Evolutionary conservation across 2,113 vertebrate species (phyloP), one percentile per base, ranked within the genome.

Genomic region (Thamnophis sirtalis): DNA sequence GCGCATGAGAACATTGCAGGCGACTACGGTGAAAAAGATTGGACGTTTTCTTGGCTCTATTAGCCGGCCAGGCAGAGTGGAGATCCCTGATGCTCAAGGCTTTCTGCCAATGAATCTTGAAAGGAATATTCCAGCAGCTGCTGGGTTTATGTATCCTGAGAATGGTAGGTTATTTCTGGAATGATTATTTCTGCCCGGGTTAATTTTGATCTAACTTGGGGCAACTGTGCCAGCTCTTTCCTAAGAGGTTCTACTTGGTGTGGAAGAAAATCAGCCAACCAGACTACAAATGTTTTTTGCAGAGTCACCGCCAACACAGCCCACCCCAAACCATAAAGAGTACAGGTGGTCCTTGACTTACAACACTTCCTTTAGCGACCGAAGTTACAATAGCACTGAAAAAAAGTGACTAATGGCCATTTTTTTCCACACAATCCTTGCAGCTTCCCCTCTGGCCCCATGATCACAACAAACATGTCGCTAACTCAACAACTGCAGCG

Each of bases 71-170:
- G 33, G 28, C 86, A 90, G 50, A 92, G 84, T 53, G 55, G 22
- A n/a, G 49, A 84, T 90, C 88, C 92, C 85, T 84, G 91, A 56
- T 96, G 86, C 90, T 9, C 9, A 38, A 90, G 55, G 33, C 87
- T 51, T 92, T 95, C 93, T 86, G 95, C 94, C 84, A 91, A 95
- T 90, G 13, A 92, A 87, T 94, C 93, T 96, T 91, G 63, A 84
- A 90, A 96, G 38, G 43, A 38, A 89, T 89, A 86, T 93, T 88
- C 87, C 92, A 90, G 91, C 88, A 94, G 89, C 19, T 95, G 84
- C 86, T 15, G 22, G 10, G n/a, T 54, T 92, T 92, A 89, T 87
- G 90, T 58, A 95, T n/a, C 92, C 7, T 90, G 1, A 91, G 80
- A 88, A 91, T 85, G 55, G 53, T 22, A 49, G 3, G 7, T 86